Percentiles rank a stretch among this genome's conserved stretches.
phyloP scores from a whole-genome alignment of 2,113 vertebrate species.

The Phasianus colchicus region DNA sequence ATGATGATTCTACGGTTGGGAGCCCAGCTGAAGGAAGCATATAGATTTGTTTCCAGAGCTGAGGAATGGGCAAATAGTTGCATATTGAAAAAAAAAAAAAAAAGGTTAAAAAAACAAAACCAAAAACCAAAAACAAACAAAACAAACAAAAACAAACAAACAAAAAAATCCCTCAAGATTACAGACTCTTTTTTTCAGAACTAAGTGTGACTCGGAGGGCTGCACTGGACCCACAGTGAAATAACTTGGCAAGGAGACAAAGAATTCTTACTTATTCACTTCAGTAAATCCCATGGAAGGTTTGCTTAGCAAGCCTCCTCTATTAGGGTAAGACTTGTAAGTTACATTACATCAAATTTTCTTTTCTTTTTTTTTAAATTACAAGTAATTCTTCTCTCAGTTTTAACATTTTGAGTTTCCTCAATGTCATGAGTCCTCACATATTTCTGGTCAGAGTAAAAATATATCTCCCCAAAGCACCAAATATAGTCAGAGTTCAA shows the following conservation, averaged over 20 bases:
- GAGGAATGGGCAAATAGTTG: background rate
- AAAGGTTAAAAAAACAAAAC: background rate
- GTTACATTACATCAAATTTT: fast-evolving
- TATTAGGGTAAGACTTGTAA: background rate
- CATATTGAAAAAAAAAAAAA: background rate
- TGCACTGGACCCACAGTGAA: background rate
- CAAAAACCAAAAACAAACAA: background rate
- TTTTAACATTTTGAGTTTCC: background rate
- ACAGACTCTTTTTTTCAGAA: background rate
- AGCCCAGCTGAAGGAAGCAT: background rate
- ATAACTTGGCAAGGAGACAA: background rate
- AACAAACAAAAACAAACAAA: background rate
- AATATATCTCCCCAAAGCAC: background rate
- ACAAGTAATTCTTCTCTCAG: background rate
- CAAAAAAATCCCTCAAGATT: background rate
- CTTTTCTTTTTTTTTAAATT: background rate
- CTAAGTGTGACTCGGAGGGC: background rate
- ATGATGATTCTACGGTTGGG: background rate
- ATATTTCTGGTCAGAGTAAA: background rate
- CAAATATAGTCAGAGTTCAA: background rate
- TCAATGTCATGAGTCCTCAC: background rate
- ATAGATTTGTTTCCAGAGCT: background rate
- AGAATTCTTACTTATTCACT: background rate
- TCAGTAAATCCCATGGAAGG: background rate
- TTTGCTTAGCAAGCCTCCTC: background rate